phyloP scores from a whole-genome alignment of 2,888 invertebrate genomes.

The Patella caerulea region DNA sequence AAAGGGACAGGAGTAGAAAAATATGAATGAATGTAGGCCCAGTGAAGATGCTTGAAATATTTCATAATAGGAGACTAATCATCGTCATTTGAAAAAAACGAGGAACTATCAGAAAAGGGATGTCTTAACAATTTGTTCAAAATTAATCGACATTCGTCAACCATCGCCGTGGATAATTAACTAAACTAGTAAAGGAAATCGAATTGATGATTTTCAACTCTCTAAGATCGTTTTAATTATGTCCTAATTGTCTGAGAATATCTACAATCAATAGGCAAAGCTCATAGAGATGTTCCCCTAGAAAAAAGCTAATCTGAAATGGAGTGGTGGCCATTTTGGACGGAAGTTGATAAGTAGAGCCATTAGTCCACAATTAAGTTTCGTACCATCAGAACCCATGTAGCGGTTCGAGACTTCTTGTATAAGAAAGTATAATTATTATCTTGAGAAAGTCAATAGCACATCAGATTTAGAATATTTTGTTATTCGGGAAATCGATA shows the following conservation, averaged over 20 bases:
- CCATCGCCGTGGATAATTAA: slow-evolving; percentile 8
- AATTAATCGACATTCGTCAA: slow-evolving; percentile 11
- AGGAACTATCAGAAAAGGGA: slow-evolving; percentile 2
- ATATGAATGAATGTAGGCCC: neutral
- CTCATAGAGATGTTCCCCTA: slow-evolving; percentile 10
- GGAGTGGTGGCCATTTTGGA: slow-evolving; percentile 10
- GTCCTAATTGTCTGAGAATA: slow-evolving; percentile 10
- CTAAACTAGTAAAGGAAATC: slow-evolving; percentile 10
- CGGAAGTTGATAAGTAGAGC: slow-evolving; percentile 10
- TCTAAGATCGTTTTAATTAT: slow-evolving; percentile 7
- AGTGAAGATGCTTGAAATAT: slow-evolving; percentile 4
- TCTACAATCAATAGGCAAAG: slow-evolving; percentile 9
- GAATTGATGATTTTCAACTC: slow-evolving; percentile 11
- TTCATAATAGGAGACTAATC: slow-evolving; percentile 9
- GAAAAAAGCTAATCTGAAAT: slow-evolving; percentile 13
- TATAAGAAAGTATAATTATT: slow-evolving; percentile 9
- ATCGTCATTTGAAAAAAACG: neutral
- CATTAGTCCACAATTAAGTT: slow-evolving; percentile 10
- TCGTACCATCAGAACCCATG: slow-evolving; percentile 3
- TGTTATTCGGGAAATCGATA: neutral
- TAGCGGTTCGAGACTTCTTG: neutral
- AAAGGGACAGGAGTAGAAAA: slow-evolving; percentile 5
- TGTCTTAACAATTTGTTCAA: slow-evolving; percentile 11
- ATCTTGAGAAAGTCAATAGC: slow-evolving; percentile 5
- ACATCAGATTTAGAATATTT: neutral